A percentile compares a stretch with the other conserved stretches of the same genome.
Conservation (phyloP, 2,113 vertebrate genomes). For the Picathartes gymnocephalus region DNA sequence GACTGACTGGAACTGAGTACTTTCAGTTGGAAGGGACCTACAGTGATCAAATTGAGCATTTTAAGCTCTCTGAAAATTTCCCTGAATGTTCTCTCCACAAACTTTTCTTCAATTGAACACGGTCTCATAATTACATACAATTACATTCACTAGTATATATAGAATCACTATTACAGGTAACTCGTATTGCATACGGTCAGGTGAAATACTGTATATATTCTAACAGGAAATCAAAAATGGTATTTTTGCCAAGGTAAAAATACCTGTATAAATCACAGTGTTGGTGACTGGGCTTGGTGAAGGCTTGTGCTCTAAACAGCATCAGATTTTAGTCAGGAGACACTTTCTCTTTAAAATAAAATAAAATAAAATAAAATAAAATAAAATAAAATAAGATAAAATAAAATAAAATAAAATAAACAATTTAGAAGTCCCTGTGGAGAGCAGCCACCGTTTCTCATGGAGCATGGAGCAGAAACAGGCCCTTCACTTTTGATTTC, state of each 20-base stretch:
- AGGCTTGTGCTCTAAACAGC: neutral
- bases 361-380: fast-evolving
- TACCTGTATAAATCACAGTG: neutral
- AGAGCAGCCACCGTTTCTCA: neutral
- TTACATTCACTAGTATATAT: neutral
- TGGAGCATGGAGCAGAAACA: neutral
- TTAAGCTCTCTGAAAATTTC: neutral
- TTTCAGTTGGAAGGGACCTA: neutral
- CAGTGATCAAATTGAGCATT: neutral
- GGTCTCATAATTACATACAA: neutral
- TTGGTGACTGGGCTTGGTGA: neutral
- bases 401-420: neutral
- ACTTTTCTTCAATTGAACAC: neutral
- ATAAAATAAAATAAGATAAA: neutral
- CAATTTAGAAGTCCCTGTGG: neutral
- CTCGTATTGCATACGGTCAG: neutral
- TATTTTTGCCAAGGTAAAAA: neutral
- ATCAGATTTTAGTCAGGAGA: neutral
- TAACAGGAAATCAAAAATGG: neutral
- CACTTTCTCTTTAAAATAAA: neutral
- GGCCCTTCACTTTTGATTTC: neutral
- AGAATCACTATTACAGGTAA: neutral
- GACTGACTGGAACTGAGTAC: neutral
- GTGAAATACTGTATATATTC: neutral
- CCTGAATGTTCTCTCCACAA: neutral